These are phyloP conservation scores for Montipora foliosa DNA, from an alignment of 64 coral and sea anemone species.

Conservation along the genomic window DNA sequence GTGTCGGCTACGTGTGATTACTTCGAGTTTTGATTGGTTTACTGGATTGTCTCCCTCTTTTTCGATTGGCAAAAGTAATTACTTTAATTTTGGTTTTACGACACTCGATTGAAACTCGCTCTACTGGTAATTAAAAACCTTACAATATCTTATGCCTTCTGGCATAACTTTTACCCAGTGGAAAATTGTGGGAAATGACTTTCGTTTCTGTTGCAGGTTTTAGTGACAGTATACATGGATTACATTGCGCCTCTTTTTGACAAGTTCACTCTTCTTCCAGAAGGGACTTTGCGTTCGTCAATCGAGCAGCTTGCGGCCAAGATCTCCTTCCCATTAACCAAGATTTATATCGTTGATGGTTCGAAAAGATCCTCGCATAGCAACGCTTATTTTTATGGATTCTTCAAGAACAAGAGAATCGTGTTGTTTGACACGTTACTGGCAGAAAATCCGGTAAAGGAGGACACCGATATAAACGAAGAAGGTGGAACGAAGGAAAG, in stretches of 20 bases:
- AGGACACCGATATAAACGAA: constrained; percentile 33
- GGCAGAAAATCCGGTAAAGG: constrained; percentile 81
- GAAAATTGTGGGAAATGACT: neutral
- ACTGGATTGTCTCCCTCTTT: no score
- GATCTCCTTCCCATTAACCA: constrained; percentile 90
- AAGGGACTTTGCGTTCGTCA: constrained; percentile 69
- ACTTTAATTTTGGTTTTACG: no score
- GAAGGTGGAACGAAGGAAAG: neutral
- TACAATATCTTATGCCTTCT: no score
- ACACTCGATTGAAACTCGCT: no score
- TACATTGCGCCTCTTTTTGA: constrained; percentile 98
- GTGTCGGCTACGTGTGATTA: no score
- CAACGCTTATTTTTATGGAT: constrained; percentile 99
- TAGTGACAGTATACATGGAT: constrained; percentile 93
- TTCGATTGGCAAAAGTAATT: no score
- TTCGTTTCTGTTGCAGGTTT: constrained; percentile 53
- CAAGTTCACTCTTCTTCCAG: constrained; percentile 96
- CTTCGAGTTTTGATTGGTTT: no score
- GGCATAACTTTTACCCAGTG: no score
- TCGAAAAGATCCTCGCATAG: constrained; percentile 97
- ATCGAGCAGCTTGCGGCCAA: constrained; percentile 90
- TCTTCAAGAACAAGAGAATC: constrained; percentile 98
- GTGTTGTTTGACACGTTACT: constrained; percentile 95
- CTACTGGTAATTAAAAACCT: no score
- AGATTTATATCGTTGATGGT: constrained; percentile 92